Conservation (phyloP, 2,797 vertebrate genomes). For the Hemibagrus guttatus region DNA sequence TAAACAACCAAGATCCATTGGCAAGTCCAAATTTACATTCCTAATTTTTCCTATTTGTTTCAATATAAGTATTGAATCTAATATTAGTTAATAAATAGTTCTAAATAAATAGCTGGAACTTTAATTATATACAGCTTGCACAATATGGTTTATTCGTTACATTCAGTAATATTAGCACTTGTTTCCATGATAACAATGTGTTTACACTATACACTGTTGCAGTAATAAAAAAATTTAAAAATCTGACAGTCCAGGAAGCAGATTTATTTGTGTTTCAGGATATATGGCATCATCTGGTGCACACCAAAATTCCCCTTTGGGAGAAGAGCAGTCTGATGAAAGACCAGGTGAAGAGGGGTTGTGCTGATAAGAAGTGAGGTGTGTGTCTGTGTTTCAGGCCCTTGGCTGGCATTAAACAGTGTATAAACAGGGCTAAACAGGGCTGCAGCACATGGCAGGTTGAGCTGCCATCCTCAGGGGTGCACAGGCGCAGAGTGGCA, state of each 20-base stretch:
- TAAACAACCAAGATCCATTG: too few species aligned
- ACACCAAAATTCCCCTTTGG: constrained; percentile 3
- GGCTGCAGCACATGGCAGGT: constrained; percentile 29
- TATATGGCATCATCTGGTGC: background rate
- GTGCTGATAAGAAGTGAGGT: constrained; percentile 24
- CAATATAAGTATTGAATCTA: background rate
- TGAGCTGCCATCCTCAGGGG: constrained; percentile 32
- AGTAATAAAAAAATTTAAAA: background rate
- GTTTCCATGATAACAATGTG: background rate
- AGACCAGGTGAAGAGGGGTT: constrained; percentile 8
- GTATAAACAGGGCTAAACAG: constrained; percentile 41
- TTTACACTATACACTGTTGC: background rate
- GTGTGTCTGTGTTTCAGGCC: constrained; percentile 18
- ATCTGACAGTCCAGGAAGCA: background rate
- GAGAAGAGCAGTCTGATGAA: background rate
- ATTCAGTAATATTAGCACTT: background rate
- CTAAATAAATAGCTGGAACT: background rate
- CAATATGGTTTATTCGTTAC: background rate
- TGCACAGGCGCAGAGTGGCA: constrained; percentile 5
- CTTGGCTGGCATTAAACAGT: constrained; percentile 41
- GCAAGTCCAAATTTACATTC: too few species aligned
- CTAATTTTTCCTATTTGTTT: background rate
- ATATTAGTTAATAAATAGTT: background rate
- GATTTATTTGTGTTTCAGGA: constrained; percentile 14
- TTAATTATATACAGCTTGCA: background rate